Evolutionary conservation across 2,888 invertebrate genomes (phyloP).

Genomic region (Meloe dianella): DNA sequence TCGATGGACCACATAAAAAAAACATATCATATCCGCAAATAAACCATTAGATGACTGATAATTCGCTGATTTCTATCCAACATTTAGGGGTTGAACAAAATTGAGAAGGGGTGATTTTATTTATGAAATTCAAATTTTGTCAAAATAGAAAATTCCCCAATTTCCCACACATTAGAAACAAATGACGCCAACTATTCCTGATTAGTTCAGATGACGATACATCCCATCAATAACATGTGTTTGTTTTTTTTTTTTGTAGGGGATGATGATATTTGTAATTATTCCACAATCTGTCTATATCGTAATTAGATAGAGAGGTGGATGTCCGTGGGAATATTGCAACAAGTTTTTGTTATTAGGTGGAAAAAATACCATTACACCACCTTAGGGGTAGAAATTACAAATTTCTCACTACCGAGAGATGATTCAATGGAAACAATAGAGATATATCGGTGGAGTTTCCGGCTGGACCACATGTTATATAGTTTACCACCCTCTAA

Average conservation of each 20-base stretch:
- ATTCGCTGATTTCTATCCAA: slow-evolving; percentile 38
- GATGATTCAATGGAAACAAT: slow-evolving; percentile 3
- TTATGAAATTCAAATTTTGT: not conserved
- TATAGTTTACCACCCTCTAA: slow-evolving; percentile 14
- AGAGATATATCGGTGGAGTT: slow-evolving; percentile 2
- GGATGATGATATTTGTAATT: slow-evolving; percentile 29
- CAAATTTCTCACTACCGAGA: not conserved
- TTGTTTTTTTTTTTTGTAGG: slow-evolving; percentile 23
- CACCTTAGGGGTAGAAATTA: not conserved
- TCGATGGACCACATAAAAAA: slow-evolving; percentile 28
- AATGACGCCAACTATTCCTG: slow-evolving; percentile 31
- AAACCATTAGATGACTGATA: slow-evolving; percentile 48
- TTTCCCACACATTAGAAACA: slow-evolving; percentile 30
- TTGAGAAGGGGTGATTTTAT: not conserved
- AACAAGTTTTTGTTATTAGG: not conserved
- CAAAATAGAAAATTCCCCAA: not conserved
- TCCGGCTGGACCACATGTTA: slow-evolving; percentile 33
- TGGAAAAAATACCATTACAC: not conserved
- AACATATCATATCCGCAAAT: slow-evolving; percentile 39
- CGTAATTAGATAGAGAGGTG: slow-evolving; percentile 1
- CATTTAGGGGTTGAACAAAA: not conserved
- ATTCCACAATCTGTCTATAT: slow-evolving; percentile 23
- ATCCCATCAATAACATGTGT: slow-evolving; percentile 25
- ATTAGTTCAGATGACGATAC: slow-evolving; percentile 23
- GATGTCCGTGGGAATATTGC: slow-evolving; percentile 26